Base-by-base conservation (phyloP, 2,113 vertebrate genomes). In the Suncus etruscus region DNA sequence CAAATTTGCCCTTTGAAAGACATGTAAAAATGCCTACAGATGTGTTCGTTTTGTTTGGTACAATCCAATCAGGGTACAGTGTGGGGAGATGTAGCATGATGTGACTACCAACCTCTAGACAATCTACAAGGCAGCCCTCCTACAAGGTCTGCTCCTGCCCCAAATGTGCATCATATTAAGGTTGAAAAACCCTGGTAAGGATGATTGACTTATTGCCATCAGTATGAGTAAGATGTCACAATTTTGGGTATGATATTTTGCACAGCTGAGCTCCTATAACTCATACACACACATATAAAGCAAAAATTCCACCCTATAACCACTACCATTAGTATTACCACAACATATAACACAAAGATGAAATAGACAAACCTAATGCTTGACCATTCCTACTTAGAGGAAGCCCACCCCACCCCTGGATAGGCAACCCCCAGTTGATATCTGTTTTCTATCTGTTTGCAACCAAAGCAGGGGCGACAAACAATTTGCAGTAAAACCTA, bases 211-310 rank as follows among this genome's bases (percentile, higher is more conserved):
- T 45, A 66, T 47, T 48, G 69, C 69, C 25, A 39, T 51, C 2
- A 50, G 25, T 22, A 87, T 45, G 74, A 81, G 70, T 3, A 51
- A 82, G 74, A 61, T 24, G 73, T 29, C n/a, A 74, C 75, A 87
- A 85, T 77, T 92, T 70, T n/a, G 69, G 54, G 0, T 73, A 81
- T 70, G 32, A n/a, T 50, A 74, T 79, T 90, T 86, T 82, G 15
- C 11, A 89, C 14, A 85, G 0, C 11, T 65, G 24, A 47, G 15
- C 78, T 78, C 18, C 24, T 73, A 2, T 54, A 80, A 73, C 39
- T 39, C 48, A 76, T 3, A 12, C 15, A 47, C 20, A 24, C 25
- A 50, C 20, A 25, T 5, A 27, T 22, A 22, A 6, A 61, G 16
- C 54, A 54, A 4, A 12, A 54, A 12, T 16, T 15, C 18, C 54